Evolutionary conservation across 2,797 vertebrate species (phyloP).

Genomic region (Sus cebifrons): DNA sequence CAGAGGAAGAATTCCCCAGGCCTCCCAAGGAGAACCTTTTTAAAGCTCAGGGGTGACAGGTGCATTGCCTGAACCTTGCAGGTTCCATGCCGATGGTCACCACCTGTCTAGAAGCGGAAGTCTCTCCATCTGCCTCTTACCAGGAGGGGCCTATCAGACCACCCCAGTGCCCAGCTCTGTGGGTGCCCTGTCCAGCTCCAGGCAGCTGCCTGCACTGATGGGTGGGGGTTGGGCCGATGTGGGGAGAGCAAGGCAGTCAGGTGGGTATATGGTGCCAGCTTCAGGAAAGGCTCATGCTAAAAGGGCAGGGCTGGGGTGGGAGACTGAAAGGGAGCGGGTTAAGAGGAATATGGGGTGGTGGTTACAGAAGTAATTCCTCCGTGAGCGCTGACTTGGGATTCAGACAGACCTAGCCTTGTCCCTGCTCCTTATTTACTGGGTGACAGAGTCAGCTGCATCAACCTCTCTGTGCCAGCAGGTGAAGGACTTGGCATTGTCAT

Average conservation of each 20-base stretch:
- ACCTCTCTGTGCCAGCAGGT: too few relatives aligned
- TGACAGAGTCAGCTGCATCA: too few relatives aligned
- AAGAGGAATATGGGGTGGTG: neutral
- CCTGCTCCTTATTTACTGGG: too few relatives aligned
- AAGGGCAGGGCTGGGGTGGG: neutral
- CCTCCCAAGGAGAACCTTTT: constrained; percentile 64
- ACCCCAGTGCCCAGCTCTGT: neutral
- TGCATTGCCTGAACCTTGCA: constrained; percentile 51
- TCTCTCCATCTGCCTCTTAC: neutral
- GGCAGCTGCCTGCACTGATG: neutral
- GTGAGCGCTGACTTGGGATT: neutral
- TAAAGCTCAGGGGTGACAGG: constrained; percentile 71
- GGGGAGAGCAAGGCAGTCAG: neutral
- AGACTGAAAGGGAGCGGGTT: neutral
- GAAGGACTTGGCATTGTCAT: too few relatives aligned
- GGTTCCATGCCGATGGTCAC: neutral
- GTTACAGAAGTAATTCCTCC: neutral
- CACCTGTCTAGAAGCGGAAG: neutral
- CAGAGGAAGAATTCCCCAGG: constrained; percentile 16
- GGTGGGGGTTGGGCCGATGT: neutral
- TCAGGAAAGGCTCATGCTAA: neutral
- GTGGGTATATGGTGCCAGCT: neutral
- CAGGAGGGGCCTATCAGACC: neutral
- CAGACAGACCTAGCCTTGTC: neutral
- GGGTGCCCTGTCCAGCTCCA: neutral